Conservation (phyloP, 2,888 invertebrate genomes). For the Diaprepes abbreviatus region DNA sequence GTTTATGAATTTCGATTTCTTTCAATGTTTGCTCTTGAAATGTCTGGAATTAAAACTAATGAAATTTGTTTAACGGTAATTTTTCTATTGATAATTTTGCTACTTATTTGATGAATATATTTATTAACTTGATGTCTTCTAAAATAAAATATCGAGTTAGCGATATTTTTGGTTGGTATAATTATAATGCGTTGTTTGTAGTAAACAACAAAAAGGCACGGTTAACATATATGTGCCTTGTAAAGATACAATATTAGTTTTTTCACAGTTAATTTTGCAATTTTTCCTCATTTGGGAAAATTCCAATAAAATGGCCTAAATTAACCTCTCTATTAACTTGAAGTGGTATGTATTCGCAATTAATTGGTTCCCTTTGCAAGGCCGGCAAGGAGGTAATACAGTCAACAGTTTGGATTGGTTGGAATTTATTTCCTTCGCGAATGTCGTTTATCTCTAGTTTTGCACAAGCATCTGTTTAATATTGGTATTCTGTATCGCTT, state of each 20-base stretch:
- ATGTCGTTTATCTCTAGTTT: background rate
- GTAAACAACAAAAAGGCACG: background rate
- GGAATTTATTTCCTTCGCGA: background rate
- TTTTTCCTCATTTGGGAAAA: background rate
- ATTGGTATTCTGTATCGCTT: background rate
- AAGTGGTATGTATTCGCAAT: background rate
- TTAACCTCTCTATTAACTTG: background rate
- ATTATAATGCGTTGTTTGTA: background rate
- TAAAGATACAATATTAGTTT: background rate
- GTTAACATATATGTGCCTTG: background rate
- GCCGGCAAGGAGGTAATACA: background rate
- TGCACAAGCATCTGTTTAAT: background rate
- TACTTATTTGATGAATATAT: background rate
- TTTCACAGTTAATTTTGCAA: background rate
- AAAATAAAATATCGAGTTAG: background rate
- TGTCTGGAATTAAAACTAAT: background rate
- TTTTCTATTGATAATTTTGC: background rate
- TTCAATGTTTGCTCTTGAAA: background rate
- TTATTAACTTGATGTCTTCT: background rate
- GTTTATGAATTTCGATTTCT: background rate
- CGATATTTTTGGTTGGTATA: background rate
- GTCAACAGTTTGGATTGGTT: background rate
- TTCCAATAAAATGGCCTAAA: background rate
- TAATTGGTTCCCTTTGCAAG: background rate
- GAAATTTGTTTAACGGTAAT: background rate